phyloP scores from a whole-genome alignment of 2,797 vertebrate species.

The Parauchenoglanis punctatus region DNA sequence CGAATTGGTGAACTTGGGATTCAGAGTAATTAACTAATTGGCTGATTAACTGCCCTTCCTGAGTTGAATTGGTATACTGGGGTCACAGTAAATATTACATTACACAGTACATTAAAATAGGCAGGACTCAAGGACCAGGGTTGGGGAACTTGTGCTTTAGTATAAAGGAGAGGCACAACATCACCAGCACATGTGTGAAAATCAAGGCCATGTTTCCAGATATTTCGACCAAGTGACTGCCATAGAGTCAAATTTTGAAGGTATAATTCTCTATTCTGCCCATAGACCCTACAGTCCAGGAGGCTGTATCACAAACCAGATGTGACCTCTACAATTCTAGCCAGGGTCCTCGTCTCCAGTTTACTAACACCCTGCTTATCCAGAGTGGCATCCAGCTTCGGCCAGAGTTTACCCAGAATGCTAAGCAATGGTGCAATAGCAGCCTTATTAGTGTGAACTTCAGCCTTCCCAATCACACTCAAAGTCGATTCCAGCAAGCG shows the following conservation, averaged over 20 bases:
- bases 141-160: background rate
- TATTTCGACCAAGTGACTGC: background rate
- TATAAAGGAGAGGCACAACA: background rate
- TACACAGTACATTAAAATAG: background rate
- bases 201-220: background rate
- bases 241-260: background rate
- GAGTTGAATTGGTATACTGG: background rate
- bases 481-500: constrained; percentile 57
- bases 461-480: constrained; percentile 67
- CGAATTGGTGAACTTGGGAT: background rate
- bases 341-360: constrained; percentile 70
- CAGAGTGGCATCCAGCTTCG: constrained; percentile 73
- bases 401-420: constrained; percentile 71
- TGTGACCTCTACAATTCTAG: constrained; percentile 65
- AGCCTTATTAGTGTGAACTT: constrained; percentile 78
- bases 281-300: constrained; percentile 76
- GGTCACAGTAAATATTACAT: background rate
- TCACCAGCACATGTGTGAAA: background rate
- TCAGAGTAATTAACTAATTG: background rate
- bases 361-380: constrained; percentile 81
- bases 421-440: constrained; percentile 78
- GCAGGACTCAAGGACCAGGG: background rate
- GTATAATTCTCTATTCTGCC: background rate
- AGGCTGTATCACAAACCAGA: constrained; percentile 67
- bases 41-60: background rate